Evolutionary conservation across 2,888 invertebrate species (phyloP), one percentile per base, ranked within the genome.

Genomic region (Tuberolachnus salignus): DNA sequence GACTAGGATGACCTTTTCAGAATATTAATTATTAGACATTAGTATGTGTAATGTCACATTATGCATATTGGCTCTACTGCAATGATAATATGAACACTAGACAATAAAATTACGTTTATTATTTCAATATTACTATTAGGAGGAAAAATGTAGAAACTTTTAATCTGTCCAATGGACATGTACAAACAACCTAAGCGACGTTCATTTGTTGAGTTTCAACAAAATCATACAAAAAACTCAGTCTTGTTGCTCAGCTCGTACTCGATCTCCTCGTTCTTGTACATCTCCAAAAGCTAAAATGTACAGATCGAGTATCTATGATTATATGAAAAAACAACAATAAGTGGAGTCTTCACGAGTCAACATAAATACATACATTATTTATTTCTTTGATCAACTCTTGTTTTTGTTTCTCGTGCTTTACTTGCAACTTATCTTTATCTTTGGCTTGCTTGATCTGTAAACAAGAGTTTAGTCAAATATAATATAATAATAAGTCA

Each of bases 211-310:
- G 34, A 11, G 44, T 64, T 1, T 42, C 51, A 21, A 42, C 1
- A 23, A 63, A 23, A 74, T 91, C 90, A 95, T 87, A 93, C 94
- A 88, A 94, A 95, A 87, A 94, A 95, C 87, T 95, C 95, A 83
- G 91, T 90, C 87, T 94, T 95, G 85, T 92, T 92, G 84, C 92
- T 92, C 88, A 95, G 89, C 85, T 94, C 93, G 87, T 93, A 94
- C 85, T 95, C 95, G 83, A 93, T 89, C 85, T 95, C 95, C 86
- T 95, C 95, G 88, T 94, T 94, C 87, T 95, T 94, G 89, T 95
- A 95, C 91, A 94, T 92, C 86, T 95, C 95, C 86, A 95, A 92
- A 85, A 94, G 89, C 94, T 94, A 88, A 55, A 88, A 87, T 82
- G 82, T 82, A 83, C 55, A 73, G 64, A 66, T 80, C 64, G 64